phyloP scores from a whole-genome alignment of 2,797 vertebrate species.

The Argyrosomus regius region DNA sequence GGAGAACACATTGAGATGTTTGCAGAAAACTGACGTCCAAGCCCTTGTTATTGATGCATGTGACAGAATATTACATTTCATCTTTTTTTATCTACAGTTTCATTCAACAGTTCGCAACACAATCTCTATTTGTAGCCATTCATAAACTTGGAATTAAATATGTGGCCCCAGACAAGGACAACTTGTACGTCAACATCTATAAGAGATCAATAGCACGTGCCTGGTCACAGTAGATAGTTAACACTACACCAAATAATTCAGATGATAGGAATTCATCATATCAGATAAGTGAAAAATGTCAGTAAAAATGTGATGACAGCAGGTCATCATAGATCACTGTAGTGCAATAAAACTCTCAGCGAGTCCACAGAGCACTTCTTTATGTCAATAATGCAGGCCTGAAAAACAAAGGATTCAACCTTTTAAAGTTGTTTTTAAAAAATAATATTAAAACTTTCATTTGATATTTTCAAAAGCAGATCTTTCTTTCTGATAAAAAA shows the following conservation, averaged over 20 bases:
- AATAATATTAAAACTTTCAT: background rate
- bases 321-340: background rate
- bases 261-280: slow-evolving; percentile 25
- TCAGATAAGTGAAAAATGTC: slow-evolving; percentile 14
- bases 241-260: slow-evolving; percentile 15
- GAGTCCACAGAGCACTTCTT: slow-evolving; percentile 42
- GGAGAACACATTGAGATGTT: slow-evolving; percentile 37
- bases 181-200: slow-evolving; percentile 33
- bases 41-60: slow-evolving; percentile 17
- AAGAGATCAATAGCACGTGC: slow-evolving; percentile 27
- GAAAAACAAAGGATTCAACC: background rate
- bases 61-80: slow-evolving; percentile 23
- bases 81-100: slow-evolving; percentile 25
- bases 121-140: slow-evolving; percentile 31
- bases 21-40: slow-evolving; percentile 39
- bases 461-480: slow-evolving; percentile 10
- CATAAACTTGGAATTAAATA: slow-evolving; percentile 52
- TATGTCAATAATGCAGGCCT: slow-evolving; percentile 4
- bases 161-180: slow-evolving; percentile 28
- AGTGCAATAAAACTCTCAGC: slow-evolving; percentile 58
- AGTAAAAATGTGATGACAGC: background rate
- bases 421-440: slow-evolving; percentile 8
- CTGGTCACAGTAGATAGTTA: slow-evolving; percentile 24
- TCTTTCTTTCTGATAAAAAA: slow-evolving; percentile 9
- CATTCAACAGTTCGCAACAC: slow-evolving; percentile 19